A percentile compares a stretch with the other conserved stretches of the same genome.
phyloP scores from a whole-genome alignment of 2,113 vertebrate genomes.

The Reinhardtius hippoglossoides region DNA sequence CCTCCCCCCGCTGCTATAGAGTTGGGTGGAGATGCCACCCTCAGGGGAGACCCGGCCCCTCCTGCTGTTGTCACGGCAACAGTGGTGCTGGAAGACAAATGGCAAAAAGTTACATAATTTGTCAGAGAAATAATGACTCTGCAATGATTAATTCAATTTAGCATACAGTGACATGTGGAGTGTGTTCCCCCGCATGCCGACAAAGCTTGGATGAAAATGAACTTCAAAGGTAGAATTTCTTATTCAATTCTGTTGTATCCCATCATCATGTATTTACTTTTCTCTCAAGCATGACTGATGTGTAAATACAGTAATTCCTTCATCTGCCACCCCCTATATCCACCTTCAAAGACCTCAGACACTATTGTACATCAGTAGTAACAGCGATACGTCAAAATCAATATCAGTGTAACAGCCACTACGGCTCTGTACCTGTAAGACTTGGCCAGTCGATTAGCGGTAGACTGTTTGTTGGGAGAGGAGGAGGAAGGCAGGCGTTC shows the following conservation, averaged over 20 bases:
- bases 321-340: not conserved
- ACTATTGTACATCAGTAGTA: slow-evolving; percentile 10
- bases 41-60: slow-evolving; percentile 85
- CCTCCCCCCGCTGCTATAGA: slow-evolving; percentile 71
- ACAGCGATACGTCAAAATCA: slow-evolving; percentile 21
- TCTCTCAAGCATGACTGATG: not conserved
- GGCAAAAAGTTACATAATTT: slow-evolving; percentile 3
- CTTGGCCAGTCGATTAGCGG: slow-evolving; percentile 91
- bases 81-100: slow-evolving; percentile 66
- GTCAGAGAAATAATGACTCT: not conserved
- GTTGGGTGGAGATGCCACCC: slow-evolving; percentile 91
- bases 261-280: slow-evolving; percentile 3
- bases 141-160: slow-evolving; percentile 13
- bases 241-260: not conserved
- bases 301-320: slow-evolving; percentile 13
- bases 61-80: slow-evolving; percentile 77
- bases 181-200: not conserved
- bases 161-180: not conserved
- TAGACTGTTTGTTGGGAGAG: slow-evolving; percentile 92
- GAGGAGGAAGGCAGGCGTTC: slow-evolving; percentile 88
- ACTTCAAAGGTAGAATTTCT: slow-evolving; percentile 3
- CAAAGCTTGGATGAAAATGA: not conserved
- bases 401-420: not conserved
- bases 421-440: slow-evolving; percentile 90
- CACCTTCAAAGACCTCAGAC: slow-evolving; percentile 5